These are phyloP conservation scores for Urocyon cinereoargenteus DNA, from an alignment of 2,797 vertebrate genomes.

Conservation along the genomic window DNA sequence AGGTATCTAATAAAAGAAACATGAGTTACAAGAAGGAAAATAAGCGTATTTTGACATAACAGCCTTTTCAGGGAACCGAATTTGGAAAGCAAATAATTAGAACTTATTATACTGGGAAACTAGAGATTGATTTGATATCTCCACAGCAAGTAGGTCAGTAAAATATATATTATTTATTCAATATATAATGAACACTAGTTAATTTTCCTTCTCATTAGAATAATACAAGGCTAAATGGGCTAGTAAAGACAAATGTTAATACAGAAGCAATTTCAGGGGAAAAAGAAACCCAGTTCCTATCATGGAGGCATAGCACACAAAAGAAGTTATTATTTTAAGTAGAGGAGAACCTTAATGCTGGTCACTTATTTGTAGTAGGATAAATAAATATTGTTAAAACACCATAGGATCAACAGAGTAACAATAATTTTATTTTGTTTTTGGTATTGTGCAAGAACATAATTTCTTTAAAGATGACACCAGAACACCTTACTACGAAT, in stretches of 20 bases:
- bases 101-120: not conserved
- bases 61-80: not conserved
- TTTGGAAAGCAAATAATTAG: slow-evolving; percentile 15
- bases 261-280: not conserved
- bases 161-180: not conserved
- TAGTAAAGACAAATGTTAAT: not conserved
- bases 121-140: not conserved
- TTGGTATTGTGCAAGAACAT: not conserved
- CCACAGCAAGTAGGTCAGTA: not conserved
- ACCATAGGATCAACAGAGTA: not conserved
- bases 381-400: not conserved
- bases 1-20: not conserved
- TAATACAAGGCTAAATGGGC: not conserved
- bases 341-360: not conserved
- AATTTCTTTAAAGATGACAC: not conserved
- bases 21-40: not conserved
- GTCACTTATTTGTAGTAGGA: not conserved
- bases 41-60: not conserved
- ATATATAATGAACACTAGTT: not conserved
- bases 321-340: not conserved
- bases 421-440: not conserved
- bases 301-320: not conserved
- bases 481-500: not conserved
- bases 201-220: not conserved
- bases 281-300: not conserved